phyloP scores from a whole-genome alignment of 1,140 invertebrate genomes.

The Saccostrea glomerata region DNA sequence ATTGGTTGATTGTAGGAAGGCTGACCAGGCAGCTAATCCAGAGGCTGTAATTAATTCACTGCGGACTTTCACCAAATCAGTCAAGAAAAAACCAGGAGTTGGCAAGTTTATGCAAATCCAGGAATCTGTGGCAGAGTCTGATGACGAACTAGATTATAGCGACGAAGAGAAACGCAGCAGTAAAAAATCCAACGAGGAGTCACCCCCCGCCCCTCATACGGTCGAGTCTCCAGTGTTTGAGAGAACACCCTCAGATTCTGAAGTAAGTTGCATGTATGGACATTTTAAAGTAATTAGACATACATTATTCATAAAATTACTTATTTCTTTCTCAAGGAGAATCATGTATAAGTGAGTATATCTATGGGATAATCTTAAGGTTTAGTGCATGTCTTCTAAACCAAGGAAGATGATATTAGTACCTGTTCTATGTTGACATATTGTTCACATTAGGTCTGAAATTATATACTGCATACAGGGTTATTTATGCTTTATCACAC shows the following conservation, averaged over 20 bases:
- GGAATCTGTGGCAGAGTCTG: conserved; percentile 66
- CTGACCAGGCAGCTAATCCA: conserved; percentile 55
- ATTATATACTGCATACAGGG: no score
- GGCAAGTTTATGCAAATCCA: conserved; percentile 69
- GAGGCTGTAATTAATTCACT: conserved; percentile 77
- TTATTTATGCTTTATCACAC: not conserved
- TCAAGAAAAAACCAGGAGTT: conserved; percentile 69
- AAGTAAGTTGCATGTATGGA: not conserved
- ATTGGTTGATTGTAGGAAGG: conserved; percentile 8
- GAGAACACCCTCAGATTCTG: conserved; percentile 18
- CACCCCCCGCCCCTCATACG: conserved; percentile 39
- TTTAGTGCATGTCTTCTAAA: no score
- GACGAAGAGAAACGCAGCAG: conserved; percentile 43
- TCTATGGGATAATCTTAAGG: no score
- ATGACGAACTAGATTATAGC: conserved; percentile 65
- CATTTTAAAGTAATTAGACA: no score
- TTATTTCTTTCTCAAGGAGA: no score
- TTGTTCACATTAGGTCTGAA: no score
- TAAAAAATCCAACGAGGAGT: conserved; percentile 39
- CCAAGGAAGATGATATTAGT: no score
- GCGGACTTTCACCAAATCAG: conserved; percentile 72
- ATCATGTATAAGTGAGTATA: no score
- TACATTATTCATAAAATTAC: no score
- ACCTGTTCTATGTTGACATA: no score
- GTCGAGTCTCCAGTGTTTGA: conserved; percentile 36